Base-by-base conservation (phyloP, 2,888 invertebrate species). In the Branchellion lobata region DNA sequence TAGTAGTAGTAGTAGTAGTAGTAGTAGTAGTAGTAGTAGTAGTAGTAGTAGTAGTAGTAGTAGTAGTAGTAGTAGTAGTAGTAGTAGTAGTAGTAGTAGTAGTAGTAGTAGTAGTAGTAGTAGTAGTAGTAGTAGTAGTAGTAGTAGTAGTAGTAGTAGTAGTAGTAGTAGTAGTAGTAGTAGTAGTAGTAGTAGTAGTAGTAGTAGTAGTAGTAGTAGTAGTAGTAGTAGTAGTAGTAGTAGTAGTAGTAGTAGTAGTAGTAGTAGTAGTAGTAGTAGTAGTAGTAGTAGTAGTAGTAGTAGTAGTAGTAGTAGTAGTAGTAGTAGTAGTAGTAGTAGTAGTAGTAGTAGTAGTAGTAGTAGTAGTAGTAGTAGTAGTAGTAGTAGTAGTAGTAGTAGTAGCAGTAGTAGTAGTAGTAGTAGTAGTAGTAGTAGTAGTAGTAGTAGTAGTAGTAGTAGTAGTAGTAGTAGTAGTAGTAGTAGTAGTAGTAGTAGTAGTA, bases 401-500 rank as follows among this genome's bases (percentile, higher is more conserved):
- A 24, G 24, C n/a, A 71, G 69, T 34, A 72, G 72, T 14, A 68
- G 21, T 53, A 53, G 21, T 53, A 53, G 21, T 53, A 53, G 21
- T 53, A 53, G 21, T 53, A 53, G 21, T 53, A 53, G 21, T 53
- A 53, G 21, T 53, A 53, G 21, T 53, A 53, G 21, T 53, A 53
- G 21, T 53, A 53, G 21, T 53, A 53, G 21, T 53, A 53, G 21
- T 53, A 53, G 21, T 53, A 53, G 21, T 53, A 53, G 21, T 53
- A 53, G 21, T 53, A 53, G 21, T 53, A 53, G 21, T 53, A 69
- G 29, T 69, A 69, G 29, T 69, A 69, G 69, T 69, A 69, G 69
- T 69, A 69, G 73, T 73, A 73, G 36, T 73, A 73, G 73, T 73
- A 73, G 73, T 34, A 73, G 73, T 73, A 73, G 73, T 73, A 73